phyloP scores from a whole-genome alignment of 1,140 invertebrate genomes.

The Elymnias hypermnestra region DNA sequence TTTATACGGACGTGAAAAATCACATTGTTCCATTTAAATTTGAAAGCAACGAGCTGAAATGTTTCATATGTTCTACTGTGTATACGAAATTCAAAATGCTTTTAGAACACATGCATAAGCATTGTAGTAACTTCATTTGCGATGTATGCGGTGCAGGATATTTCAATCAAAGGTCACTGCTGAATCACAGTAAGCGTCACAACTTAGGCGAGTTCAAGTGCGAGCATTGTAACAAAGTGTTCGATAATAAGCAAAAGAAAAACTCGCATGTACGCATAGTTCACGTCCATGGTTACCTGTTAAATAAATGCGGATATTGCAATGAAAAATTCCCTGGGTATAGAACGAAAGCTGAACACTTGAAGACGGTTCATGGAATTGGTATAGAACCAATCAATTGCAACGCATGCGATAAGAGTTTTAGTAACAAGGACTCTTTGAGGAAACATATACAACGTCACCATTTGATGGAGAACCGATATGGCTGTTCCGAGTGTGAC shows the following conservation, averaged over 20 bases:
- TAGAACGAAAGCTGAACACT: slow-evolving; percentile 22
- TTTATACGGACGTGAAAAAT: slow-evolving; percentile 27
- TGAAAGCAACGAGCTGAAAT: slow-evolving; percentile 20
- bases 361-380: slow-evolving; percentile 17
- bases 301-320: slow-evolving; percentile 28
- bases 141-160: slow-evolving; percentile 41
- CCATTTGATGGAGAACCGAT: slow-evolving; percentile 35
- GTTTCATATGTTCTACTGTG: slow-evolving; percentile 29
- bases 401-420: slow-evolving; percentile 37
- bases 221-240: slow-evolving; percentile 29
- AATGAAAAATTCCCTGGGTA: slow-evolving; percentile 24
- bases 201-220: slow-evolving; percentile 29
- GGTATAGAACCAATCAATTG: slow-evolving; percentile 25
- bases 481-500: slow-evolving; percentile 50
- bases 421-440: slow-evolving; percentile 24
- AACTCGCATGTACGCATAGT: slow-evolving; percentile 25
- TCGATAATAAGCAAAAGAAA: slow-evolving; percentile 24
- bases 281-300: slow-evolving; percentile 18
- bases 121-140: slow-evolving; percentile 45
- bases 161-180: slow-evolving; percentile 26
- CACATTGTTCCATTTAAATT: slow-evolving; percentile 37
- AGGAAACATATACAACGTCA: slow-evolving; percentile 35
- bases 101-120: slow-evolving; percentile 44
- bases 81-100: slow-evolving; percentile 28
- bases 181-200: slow-evolving; percentile 29